A percentile compares a stretch with the other conserved stretches of the same genome.
Evolutionary conservation across 2,888 invertebrate genomes (phyloP).

Genomic region (Aplocera efformata): DNA sequence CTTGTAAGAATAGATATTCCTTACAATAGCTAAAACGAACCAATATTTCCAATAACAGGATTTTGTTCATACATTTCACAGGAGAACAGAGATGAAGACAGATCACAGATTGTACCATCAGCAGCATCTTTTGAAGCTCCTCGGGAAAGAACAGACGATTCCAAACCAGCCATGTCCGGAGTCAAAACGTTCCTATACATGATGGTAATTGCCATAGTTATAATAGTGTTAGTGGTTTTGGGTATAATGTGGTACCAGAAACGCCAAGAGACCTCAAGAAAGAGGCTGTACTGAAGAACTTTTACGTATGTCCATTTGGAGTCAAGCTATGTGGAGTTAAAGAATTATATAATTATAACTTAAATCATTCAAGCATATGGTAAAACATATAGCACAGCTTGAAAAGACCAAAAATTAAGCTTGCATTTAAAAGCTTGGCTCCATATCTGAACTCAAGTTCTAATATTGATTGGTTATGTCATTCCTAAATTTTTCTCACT

Average conservation of each 20-base stretch:
- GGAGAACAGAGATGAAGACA: conserved; percentile 84
- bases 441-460: too few species aligned
- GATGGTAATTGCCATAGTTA: conserved; percentile 89
- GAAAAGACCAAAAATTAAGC: too few species aligned
- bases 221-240: conserved; percentile 91
- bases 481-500: conserved; percentile 31
- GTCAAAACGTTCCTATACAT: conserved; percentile 94
- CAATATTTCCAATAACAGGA: too few species aligned
- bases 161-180: conserved; percentile 93
- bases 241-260: conserved; percentile 97
- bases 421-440: too few species aligned
- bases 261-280: conserved; percentile 92
- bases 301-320: too few species aligned
- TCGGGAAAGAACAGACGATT: conserved; percentile 93
- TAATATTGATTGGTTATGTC: conserved; percentile 10
- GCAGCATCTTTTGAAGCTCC: conserved; percentile 95
- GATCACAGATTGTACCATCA: conserved; percentile 92
- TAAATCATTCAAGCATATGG: too few species aligned
- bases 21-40: too few species aligned
- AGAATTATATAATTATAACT: too few species aligned
- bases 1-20: too few species aligned
- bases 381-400: too few species aligned
- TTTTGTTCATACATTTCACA: too few species aligned
- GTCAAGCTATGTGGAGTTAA: too few species aligned
- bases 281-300: conserved; percentile 83